A percentile compares a stretch with the other conserved stretches of the same genome.
phyloP scores from a whole-genome alignment of 2,888 invertebrate species.

The Entomobrya proxima region DNA sequence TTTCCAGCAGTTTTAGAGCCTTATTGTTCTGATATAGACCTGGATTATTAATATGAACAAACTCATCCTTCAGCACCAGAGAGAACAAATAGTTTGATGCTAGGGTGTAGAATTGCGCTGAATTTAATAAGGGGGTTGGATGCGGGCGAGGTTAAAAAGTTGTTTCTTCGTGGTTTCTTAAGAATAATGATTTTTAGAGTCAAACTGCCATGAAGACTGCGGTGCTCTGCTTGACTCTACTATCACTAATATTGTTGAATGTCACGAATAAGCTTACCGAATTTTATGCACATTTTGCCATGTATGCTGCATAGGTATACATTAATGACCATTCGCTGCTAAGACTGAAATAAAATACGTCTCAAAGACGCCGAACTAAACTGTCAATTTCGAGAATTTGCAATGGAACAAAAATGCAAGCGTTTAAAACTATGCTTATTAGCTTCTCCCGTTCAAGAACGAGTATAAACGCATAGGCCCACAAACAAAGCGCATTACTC shows the following conservation, averaged over 20 bases:
- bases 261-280: conserved; percentile 12
- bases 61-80: background rate
- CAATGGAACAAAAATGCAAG: no score
- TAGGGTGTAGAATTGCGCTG: conserved; percentile 12
- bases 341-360: conserved; percentile 2
- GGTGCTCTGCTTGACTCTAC: no score
- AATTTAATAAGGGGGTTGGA: conserved; percentile 15
- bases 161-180: background rate
- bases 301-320: background rate
- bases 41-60: background rate
- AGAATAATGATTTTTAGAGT: background rate
- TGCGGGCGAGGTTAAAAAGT: background rate
- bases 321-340: background rate
- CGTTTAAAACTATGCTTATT: no score
- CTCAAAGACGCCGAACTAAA: background rate
- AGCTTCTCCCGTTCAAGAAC: no score
- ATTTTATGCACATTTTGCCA: background rate
- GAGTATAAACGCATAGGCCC: no score
- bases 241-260: no score
- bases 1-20: no score
- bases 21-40: background rate
- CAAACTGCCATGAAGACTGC: no score
- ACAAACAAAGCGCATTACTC: no score
- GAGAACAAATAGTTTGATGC: background rate
- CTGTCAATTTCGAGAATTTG: no score